Conservation (phyloP, 2,113 vertebrate species). For the Leptosomus discolor region DNA sequence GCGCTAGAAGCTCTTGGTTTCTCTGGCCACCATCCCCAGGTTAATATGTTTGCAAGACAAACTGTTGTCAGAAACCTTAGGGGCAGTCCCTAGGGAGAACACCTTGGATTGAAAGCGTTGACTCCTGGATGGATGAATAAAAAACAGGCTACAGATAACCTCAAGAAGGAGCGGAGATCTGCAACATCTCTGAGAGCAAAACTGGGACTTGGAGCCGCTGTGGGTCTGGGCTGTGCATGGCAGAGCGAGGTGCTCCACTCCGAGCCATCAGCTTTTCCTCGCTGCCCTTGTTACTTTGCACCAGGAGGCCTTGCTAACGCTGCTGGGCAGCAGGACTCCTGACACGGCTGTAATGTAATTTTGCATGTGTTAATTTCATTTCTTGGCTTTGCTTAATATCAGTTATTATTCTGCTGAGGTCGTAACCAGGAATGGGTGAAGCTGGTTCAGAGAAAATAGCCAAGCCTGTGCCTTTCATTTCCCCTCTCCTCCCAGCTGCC, state of each 20-base stretch:
- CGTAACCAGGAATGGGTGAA: slow-evolving; percentile 34
- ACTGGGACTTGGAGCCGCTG: neutral
- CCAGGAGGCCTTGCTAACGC: neutral
- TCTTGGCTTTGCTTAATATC: slow-evolving; percentile 55
- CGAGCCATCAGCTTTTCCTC: neutral
- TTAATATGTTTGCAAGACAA: neutral
- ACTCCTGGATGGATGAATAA: neutral
- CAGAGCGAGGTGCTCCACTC: neutral
- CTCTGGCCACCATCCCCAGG: neutral
- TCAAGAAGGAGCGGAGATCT: neutral
- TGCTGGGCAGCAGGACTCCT: slow-evolving; percentile 20
- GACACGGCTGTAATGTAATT: slow-evolving; percentile 34
- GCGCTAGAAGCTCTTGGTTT: neutral
- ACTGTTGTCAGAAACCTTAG: neutral
- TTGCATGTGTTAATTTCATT: slow-evolving; percentile 61
- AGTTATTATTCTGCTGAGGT: slow-evolving; percentile 60
- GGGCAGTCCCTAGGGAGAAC: neutral
- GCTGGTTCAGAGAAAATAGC: slow-evolving; percentile 54
- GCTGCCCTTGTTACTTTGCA: neutral
- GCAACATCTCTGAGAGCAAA: neutral
- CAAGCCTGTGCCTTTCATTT: slow-evolving; percentile 47
- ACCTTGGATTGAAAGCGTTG: neutral
- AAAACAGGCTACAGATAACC: neutral
- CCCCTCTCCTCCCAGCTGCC: slow-evolving; percentile 30
- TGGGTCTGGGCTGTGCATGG: no score